phyloP scores from a whole-genome alignment of 2,113 vertebrate species.

The Suncus etruscus region DNA sequence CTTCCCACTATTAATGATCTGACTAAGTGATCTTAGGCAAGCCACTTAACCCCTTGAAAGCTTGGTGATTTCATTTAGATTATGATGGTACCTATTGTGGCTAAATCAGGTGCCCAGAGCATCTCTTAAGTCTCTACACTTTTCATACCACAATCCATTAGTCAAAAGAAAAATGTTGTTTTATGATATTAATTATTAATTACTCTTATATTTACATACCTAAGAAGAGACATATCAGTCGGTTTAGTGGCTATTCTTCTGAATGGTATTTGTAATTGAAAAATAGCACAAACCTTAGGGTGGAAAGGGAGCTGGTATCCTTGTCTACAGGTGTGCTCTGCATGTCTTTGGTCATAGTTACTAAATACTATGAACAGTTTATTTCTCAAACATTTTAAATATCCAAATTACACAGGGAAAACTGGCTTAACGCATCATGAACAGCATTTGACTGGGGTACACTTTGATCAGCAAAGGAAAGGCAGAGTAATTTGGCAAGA shows the following conservation, averaged over 20 bases:
- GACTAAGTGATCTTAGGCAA: background rate
- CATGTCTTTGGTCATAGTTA: background rate
- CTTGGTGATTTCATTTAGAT: background rate
- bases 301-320: background rate
- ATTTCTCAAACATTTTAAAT: constrained; percentile 3
- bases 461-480: constrained; percentile 15
- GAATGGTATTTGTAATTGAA: background rate
- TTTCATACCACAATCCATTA: background rate
- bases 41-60: constrained; percentile 12
- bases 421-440: background rate
- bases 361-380: background rate
- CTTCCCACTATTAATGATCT: background rate
- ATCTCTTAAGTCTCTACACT: background rate
- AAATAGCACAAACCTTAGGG: background rate
- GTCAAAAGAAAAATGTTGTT: constrained; percentile 1
- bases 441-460: background rate
- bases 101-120: background rate
- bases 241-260: background rate
- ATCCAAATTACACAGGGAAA: constrained; percentile 13
- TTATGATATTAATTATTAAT: constrained; percentile 3
- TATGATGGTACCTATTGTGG: background rate
- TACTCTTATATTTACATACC: background rate
- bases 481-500: constrained; percentile 31
- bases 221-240: background rate
- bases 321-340: background rate